Evolutionary conservation across 2,113 vertebrate species (phyloP).

Genomic region (Dasypus novemcinctus): DNA sequence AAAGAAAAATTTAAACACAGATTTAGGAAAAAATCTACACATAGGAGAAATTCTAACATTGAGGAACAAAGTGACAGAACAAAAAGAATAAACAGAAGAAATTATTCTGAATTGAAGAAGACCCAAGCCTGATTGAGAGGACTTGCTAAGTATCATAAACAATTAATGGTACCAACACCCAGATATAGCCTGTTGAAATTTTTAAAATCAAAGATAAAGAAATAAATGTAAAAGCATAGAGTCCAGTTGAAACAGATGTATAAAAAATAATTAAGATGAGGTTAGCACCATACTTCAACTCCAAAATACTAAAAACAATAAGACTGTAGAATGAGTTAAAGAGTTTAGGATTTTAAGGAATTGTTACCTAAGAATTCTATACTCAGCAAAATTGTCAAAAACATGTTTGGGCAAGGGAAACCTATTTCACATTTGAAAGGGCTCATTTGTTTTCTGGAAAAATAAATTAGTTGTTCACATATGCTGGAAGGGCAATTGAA

Average conservation of each 20-base stretch:
- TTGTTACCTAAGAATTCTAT: background rate
- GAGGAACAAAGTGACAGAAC: background rate
- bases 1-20: background rate
- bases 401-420: background rate
- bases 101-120: background rate
- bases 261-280: background rate
- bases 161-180: background rate
- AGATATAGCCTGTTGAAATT: background rate
- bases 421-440: background rate
- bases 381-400: background rate
- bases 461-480: background rate
- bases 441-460: background rate
- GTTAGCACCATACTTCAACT: background rate
- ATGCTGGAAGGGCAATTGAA: background rate
- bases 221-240: constrained; percentile 4
- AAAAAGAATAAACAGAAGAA: background rate
- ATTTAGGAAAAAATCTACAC: background rate
- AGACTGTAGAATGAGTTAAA: background rate
- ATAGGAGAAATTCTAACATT: background rate
- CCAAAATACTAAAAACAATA: background rate
- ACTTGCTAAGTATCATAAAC: background rate
- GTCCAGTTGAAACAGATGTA: background rate
- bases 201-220: background rate
- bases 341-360: background rate
- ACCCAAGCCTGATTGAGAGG: background rate